These are phyloP conservation scores for Poecilia gillii DNA, from an alignment of 2,797 vertebrate genomes.

Conservation along the genomic window DNA sequence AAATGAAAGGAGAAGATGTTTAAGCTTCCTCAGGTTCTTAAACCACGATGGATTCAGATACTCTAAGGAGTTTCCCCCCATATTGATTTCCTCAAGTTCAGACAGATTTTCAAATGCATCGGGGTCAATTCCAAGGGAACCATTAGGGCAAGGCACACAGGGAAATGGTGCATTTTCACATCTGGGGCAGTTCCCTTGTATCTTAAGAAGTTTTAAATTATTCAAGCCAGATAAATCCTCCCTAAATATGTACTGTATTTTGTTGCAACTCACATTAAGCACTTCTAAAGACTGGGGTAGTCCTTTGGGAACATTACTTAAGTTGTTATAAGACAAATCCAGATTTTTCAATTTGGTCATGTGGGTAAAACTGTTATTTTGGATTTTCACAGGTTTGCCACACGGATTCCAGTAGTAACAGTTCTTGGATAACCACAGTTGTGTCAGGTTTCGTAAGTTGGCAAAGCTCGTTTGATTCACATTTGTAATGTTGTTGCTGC, in stretches of 20 bases:
- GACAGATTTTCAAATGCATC: slow-evolving; percentile 82
- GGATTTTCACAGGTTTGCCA: slow-evolving; percentile 71
- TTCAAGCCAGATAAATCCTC: slow-evolving; percentile 82
- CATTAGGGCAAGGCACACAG: slow-evolving; percentile 84
- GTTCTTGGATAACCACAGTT: slow-evolving; percentile 85
- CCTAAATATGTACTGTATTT: slow-evolving; percentile 79
- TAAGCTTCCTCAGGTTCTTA: slow-evolving; percentile 76
- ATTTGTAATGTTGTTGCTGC: slow-evolving; percentile 79
- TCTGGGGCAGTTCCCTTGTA: slow-evolving; percentile 94
- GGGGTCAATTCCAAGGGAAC: slow-evolving; percentile 81
- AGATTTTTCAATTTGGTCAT: slow-evolving; percentile 79
- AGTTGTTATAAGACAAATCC: slow-evolving; percentile 88
- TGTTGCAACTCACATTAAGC: slow-evolving; percentile 83
- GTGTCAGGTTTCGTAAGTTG: slow-evolving; percentile 78
- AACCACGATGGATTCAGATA: slow-evolving; percentile 84
- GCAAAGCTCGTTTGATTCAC: slow-evolving; percentile 75
- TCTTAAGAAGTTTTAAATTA: slow-evolving; percentile 81
- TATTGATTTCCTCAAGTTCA: slow-evolving; percentile 77
- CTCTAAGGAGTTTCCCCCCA: slow-evolving; percentile 88
- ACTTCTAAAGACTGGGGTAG: slow-evolving; percentile 79
- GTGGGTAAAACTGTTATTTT: slow-evolving; percentile 73
- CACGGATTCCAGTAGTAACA: slow-evolving; percentile 90
- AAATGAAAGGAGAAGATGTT: slow-evolving; percentile 83
- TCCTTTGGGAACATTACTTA: slow-evolving; percentile 83
- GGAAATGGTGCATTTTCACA: slow-evolving; percentile 89